Evolutionary conservation across 1,140 invertebrate species (phyloP), one percentile per base, ranked within the genome.

Genomic region (Sminthurinus signatus): DNA sequence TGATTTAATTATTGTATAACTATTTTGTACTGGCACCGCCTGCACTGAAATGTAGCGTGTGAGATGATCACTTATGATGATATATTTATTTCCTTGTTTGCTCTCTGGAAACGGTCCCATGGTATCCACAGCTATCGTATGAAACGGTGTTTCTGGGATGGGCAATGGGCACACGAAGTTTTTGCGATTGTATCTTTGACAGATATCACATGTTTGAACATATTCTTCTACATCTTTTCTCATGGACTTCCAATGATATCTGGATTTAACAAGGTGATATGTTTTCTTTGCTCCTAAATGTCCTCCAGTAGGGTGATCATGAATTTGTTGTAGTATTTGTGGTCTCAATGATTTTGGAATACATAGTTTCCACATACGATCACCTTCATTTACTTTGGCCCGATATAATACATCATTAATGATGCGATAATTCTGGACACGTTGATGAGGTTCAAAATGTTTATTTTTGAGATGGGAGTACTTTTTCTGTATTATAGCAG

Each of bases 241-340:
- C 52, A 67, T 62, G 3, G n/a, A 17, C 2, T 2, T n/a, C 60
- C 60, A 67, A 51, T 54, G 62, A 36, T 36, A 66, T n/a, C 64
- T 50, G 21, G 36, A 39, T 32, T 61, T 28, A 8, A 61, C 21
- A 44, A 21, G 14, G 8, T 14, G 1, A 36, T 51, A 64, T 4
- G 56, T 64, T 36, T 56, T 64, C 4, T n/a, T 27, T 3, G 52
- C 15, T 12, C 62, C 62, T 2, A 64, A 50, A 52, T 64, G 62
- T 25, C 62, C 62, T 25, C 62, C 43, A n/a, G 29, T 2, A 32
- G 39, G 19, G 29, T 39, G 3, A 27, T 17, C 27, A 31, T 64
- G 55, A 15, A 59, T 23, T 8, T 28, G 32, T 2, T 0, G 5
- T 0, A 62, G 2, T 0, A 66, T 52, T 15, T 44, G 1, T 12